Evolutionary conservation across 2,113 vertebrate species (phyloP), one percentile per base, ranked within the genome.

Genomic region (Etheostoma spectabile): DNA sequence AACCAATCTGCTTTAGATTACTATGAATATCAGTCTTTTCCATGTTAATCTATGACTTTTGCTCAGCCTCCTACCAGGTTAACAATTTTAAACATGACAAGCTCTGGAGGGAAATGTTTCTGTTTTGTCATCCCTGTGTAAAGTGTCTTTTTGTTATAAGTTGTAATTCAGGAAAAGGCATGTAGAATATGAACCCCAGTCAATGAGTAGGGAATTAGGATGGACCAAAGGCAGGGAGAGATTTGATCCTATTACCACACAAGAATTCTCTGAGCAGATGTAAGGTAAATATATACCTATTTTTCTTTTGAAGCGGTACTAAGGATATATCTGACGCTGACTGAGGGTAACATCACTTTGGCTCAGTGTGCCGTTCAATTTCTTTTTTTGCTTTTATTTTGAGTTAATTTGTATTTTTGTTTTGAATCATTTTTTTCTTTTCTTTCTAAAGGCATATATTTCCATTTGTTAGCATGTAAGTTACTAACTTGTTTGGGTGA

Each of bases 141-240:
- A 85, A 74, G 66, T 80, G 33, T 91, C n/a, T 85, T 89, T 88
- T 89, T 80, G 74, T 68, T 52, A 10, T 60, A 6, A 83, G 59
- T 82, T 90, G 62, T 73, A 59, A 63, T 60, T 85, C 62, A 76
- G 69, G 59, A 83, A 73, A 11, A 67, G 70, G 86, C 84, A 71
- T 86, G 68, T 82, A 74, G 22, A 82, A 86, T 24, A 82, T 73
- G 67, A 84, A 27, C 60, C 82, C 69, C 60, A 80, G 62, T 84
- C 68, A 77, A 27, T 72, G 87, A 94, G 69, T 80, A 85, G 68
- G 24, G 64, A 74, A 73, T 51, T 75, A 90, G 94, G 93, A 96
- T 73, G 97, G 97, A 99, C 97, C 97, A 99, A 99, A 98, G 95
- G 95, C 93, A 95, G 96, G 93, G 90, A 90, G 74, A 93, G 92